These are phyloP conservation scores for Apodemia hepburni DNA, from an alignment of 2,888 invertebrate species.

Conservation along the genomic window DNA sequence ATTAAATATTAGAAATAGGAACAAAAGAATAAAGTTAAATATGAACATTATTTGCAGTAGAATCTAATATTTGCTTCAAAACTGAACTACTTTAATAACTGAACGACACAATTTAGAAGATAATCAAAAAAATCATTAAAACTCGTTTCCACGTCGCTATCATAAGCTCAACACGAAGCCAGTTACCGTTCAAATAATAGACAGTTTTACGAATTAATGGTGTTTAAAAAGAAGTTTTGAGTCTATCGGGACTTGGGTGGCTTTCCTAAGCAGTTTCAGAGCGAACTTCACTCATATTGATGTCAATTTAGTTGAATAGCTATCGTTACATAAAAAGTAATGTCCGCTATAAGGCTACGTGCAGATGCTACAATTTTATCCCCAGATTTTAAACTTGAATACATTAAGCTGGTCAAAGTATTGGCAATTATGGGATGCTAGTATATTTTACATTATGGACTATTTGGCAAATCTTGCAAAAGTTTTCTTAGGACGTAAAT, in stretches of 20 bases:
- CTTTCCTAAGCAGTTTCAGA: slow-evolving; percentile 36
- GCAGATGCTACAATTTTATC: slow-evolving; percentile 36
- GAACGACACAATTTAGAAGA: neutral
- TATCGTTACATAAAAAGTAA: slow-evolving; percentile 68
- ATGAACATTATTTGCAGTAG: too few relatives aligned
- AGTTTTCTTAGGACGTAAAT: too few relatives aligned
- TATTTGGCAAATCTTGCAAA: neutral
- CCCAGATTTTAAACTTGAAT: slow-evolving; percentile 8
- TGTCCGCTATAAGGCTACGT: slow-evolving; percentile 41
- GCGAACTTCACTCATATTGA: slow-evolving; percentile 52
- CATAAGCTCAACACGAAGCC: slow-evolving; percentile 31
- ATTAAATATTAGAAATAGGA: too few relatives aligned
- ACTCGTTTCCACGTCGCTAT: slow-evolving; percentile 28
- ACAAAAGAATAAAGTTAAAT: too few relatives aligned
- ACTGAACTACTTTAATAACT: too few relatives aligned
- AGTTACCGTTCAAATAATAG: slow-evolving; percentile 35
- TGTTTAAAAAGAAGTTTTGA: slow-evolving; percentile 39
- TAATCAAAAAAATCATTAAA: slow-evolving; percentile 29
- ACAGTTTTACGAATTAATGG: slow-evolving; percentile 38
- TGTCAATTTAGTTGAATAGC: slow-evolving; percentile 65
- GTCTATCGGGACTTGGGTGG: slow-evolving; percentile 39
- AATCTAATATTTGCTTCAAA: neutral
- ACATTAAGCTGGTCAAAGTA: slow-evolving; percentile 10
- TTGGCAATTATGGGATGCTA: neutral
- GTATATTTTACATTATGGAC: neutral